Evolutionary conservation across 2,888 invertebrate species (phyloP), one percentile per base, ranked within the genome.

Genomic region (Crematogaster levior): DNA sequence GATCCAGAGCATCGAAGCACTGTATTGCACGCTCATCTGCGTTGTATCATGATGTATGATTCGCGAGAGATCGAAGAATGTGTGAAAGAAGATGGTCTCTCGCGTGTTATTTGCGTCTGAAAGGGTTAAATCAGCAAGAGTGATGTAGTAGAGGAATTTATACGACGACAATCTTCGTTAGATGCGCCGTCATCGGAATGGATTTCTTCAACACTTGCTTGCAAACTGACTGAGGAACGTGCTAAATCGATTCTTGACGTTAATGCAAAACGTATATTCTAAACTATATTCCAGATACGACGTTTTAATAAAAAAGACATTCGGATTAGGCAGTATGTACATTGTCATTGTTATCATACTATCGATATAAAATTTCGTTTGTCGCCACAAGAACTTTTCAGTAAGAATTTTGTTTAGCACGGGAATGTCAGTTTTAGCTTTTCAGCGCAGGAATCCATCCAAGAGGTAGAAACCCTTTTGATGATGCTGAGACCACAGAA

Each of bases 121-220:
- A 34, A 51, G 21, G 34, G 34, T 51, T 24, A 18, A 37, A 51
- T 7, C 68, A 6, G 68, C 68, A 18, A 51, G 30, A 51, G 68
- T 34, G 68, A 30, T 46, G 66, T 30, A 18, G 66, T 30, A 18
- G 51, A 34, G 34, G 51, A 70, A 21, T 34, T 70, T 70, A 34
- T 51, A 70, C 34, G 68, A 70, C 68, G 51, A 70, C 51, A 37
- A 34, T 70, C 34, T 18, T 51, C 34, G 51, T 70, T 37, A 34
- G 68, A 70, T 21, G 51, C 51, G 68, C 68, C 65, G 63, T 63
- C 37, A 43, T 24, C 40, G 21, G 43, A 65, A 46, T 43, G 27
- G 51, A 48, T 70, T n/a, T 70, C 51, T 70, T 24, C 1, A 68
- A 34, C 48, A 34, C 34, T 51, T 34, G 68, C 51, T 34, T 21